Evolutionary conservation across 2,888 invertebrate species (phyloP).

Genomic region (Bellardia pandia): DNA sequence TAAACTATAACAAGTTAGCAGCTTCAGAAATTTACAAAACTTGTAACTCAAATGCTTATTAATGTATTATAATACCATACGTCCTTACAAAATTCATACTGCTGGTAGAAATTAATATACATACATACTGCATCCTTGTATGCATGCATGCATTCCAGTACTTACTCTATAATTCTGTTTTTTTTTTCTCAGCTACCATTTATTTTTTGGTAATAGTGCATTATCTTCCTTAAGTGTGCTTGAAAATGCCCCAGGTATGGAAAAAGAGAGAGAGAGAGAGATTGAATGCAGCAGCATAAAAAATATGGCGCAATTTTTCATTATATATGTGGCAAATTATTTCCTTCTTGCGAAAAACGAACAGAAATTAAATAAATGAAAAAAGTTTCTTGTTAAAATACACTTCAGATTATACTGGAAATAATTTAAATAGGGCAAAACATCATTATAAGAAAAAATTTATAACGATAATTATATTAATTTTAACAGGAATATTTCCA

Average conservation of each 20-base stretch:
- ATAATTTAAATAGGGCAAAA: background rate
- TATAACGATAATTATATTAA: background rate
- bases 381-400: slow-evolving; percentile 5
- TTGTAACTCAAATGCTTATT: slow-evolving; percentile 58
- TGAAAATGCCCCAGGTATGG: slow-evolving; percentile 4
- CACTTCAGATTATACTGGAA: background rate
- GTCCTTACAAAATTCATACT: background rate
- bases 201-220: slow-evolving; percentile 37
- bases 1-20: slow-evolving; percentile 38
- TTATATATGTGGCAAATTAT: slow-evolving; percentile 64
- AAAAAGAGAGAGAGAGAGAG: background rate
- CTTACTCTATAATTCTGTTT: slow-evolving; percentile 8
- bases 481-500: no score
- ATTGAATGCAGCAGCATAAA: slow-evolving; percentile 6
- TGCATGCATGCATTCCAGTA: slow-evolving; percentile 26
- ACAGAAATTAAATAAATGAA: slow-evolving; percentile 20
- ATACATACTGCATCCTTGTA: background rate
- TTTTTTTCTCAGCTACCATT: slow-evolving; percentile 18
- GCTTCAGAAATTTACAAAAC: slow-evolving; percentile 48
- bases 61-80: slow-evolving; percentile 55
- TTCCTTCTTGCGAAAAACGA: slow-evolving; percentile 55
- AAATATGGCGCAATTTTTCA: slow-evolving; percentile 61
- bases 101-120: background rate
- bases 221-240: slow-evolving; percentile 45
- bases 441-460: background rate